Evolutionary conservation across 1,140 invertebrate species (phyloP).

Genomic region (Metaphire vulgaris): DNA sequence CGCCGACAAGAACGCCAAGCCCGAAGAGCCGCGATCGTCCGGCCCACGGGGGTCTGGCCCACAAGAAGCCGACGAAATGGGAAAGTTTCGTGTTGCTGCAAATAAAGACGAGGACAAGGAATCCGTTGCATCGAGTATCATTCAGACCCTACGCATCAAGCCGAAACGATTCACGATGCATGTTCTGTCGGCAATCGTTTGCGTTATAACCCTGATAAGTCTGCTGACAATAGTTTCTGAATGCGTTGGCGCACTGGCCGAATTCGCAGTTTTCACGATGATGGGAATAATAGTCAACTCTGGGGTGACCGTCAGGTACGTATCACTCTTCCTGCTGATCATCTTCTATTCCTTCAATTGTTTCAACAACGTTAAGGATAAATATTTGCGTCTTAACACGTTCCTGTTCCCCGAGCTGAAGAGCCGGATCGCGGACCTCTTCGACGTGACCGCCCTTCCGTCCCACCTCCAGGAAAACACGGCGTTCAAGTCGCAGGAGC

Average conservation of each 20-base stretch:
- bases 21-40: neutral
- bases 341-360: slow-evolving; percentile 49
- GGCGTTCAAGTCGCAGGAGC: slow-evolving; percentile 33
- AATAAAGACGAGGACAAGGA: slow-evolving; percentile 11
- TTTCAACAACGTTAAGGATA: slow-evolving; percentile 49
- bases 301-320: slow-evolving; percentile 44
- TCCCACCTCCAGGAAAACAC: slow-evolving; percentile 45
- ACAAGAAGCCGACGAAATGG: slow-evolving; percentile 4
- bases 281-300: slow-evolving; percentile 51
- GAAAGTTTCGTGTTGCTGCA: slow-evolving; percentile 31
- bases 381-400: slow-evolving; percentile 46
- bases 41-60: neutral
- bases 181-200: slow-evolving; percentile 36
- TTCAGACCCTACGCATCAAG: neutral
- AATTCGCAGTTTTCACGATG: slow-evolving; percentile 47
- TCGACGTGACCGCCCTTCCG: slow-evolving; percentile 45
- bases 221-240: slow-evolving; percentile 41
- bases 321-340: slow-evolving; percentile 47
- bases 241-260: slow-evolving; percentile 41
- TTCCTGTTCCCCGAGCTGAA: slow-evolving; percentile 46
- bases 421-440: slow-evolving; percentile 42
- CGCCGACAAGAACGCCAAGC: neutral
- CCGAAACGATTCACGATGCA: slow-evolving; percentile 33
- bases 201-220: slow-evolving; percentile 40
- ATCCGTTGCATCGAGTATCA: neutral